These are phyloP conservation scores for Hyphantria cunea DNA, from an alignment of 1,140 invertebrate genomes.

Conservation along the genomic window DNA sequence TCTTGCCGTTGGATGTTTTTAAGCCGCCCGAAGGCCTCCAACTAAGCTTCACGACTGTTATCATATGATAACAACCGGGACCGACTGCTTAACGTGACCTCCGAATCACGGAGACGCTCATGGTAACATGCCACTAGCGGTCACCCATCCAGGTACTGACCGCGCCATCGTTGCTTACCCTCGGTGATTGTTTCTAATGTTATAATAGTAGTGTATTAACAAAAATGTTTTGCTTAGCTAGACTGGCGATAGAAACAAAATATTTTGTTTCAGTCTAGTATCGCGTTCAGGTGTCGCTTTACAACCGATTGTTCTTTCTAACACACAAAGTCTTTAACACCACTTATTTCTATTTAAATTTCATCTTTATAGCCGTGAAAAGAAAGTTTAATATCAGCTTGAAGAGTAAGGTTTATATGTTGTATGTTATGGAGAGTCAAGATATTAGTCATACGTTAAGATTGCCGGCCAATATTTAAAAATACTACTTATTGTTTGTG, in stretches of 20 bases:
- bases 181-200: too few relatives aligned
- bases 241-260: slow-evolving; percentile 40
- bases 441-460: slow-evolving; percentile 52
- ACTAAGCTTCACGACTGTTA: too few relatives aligned
- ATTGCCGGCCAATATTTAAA: slow-evolving; percentile 49
- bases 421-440: slow-evolving; percentile 14
- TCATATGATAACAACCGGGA: too few relatives aligned
- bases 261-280: slow-evolving; percentile 43
- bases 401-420: not conserved
- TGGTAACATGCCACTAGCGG: too few relatives aligned
- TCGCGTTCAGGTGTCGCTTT: slow-evolving; percentile 39
- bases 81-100: too few relatives aligned
- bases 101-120: too few relatives aligned
- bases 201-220: slow-evolving; percentile 27
- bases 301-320: slow-evolving; percentile 24
- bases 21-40: too few relatives aligned
- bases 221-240: slow-evolving; percentile 38
- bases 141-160: too few relatives aligned
- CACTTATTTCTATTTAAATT: not conserved
- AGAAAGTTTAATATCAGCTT: slow-evolving; percentile 3
- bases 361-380: slow-evolving; percentile 7
- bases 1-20: too few relatives aligned
- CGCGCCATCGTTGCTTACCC: too few relatives aligned
- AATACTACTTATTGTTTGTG: slow-evolving; percentile 50
- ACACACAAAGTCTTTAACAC: slow-evolving; percentile 22